Base-by-base conservation (phyloP, 2,797 vertebrate genomes). In the Lophius americanus region DNA sequence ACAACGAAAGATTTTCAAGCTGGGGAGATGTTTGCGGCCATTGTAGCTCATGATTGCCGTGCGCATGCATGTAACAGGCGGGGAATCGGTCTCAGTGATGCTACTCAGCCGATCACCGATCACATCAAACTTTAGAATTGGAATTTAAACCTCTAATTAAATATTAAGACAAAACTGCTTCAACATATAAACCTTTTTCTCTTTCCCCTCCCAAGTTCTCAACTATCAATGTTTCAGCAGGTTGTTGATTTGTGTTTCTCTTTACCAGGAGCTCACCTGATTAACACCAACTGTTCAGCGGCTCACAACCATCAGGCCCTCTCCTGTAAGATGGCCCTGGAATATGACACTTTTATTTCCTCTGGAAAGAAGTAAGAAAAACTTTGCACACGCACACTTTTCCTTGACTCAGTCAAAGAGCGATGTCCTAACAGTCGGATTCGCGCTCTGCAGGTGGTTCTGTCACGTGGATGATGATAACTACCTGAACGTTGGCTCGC, bases 381-480 rank as follows among this genome's bases (percentile, higher is more conserved):
- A 23, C 6, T n/a, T 5, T 12, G 49, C 33, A 9, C 55, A 3
- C 36, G 2, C 7, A 41, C 36, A 43, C 32, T 5, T 39, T 3
- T 8, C 36, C 11, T 7, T 7, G n/a, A 47, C 11, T n/a, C 1
- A 37, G 49, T 37, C 48, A 41, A 0, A 32, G 2, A n/a, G 10
- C 9, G 0, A 43, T 52, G 56, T 1, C 1, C 36, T 70, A n/a
- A 75, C 59, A 1, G 10, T n/a, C 7, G 0, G 47, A 6, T 0
- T 23, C 32, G 11, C 55, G 43, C 32, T 0, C 64, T 67, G 6
- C 81, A 99, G 97, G 79, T 99, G 98, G 98, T 99, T 99, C 91
- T 99, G 98, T 88, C 98, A 99, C 0, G 91, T 98, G 44, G 98
- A 99, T 0, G 97, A 99, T 3, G 98, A 99, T 81, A 99, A 99